Percentiles rank a stretch among this genome's conserved stretches.
phyloP scores from a whole-genome alignment of 2,888 invertebrate species.

The Gandaritis pyraliata region DNA sequence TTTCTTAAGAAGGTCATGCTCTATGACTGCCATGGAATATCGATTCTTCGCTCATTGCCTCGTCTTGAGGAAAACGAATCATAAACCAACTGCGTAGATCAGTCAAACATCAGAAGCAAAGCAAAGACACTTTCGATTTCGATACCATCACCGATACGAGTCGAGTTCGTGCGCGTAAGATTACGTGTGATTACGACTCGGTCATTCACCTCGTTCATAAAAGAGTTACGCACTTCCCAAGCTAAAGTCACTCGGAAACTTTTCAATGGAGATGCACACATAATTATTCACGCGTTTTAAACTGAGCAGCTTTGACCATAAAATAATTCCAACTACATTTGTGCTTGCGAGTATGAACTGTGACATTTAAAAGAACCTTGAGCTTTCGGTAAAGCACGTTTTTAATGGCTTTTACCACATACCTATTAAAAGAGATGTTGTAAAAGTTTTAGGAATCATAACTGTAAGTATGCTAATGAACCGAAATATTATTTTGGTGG shows the following conservation, averaged over 20 bases:
- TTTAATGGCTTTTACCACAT: constrained; percentile 5
- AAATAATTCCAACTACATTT: neutral
- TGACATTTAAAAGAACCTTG: neutral
- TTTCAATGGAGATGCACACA: constrained; percentile 15
- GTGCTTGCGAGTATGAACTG: neutral
- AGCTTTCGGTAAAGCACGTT: neutral
- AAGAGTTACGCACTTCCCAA: constrained; percentile 40
- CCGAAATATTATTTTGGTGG: neutral
- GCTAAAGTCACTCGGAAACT: constrained; percentile 31
- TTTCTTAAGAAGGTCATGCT: constrained; percentile 13
- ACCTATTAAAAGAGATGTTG: neutral
- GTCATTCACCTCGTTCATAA: constrained; percentile 60
- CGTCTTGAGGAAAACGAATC: constrained; percentile 40
- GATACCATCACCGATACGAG: constrained; percentile 61
- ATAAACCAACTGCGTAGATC: constrained; percentile 28
- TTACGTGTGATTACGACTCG: constrained; percentile 71
- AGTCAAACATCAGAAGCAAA: constrained; percentile 36
- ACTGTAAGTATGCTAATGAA: neutral
- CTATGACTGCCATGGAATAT: constrained; percentile 16
- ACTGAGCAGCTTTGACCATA: neutral
- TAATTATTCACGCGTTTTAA: neutral
- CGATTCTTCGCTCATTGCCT: constrained; percentile 33
- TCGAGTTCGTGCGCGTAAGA: constrained; percentile 69
- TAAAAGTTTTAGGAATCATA: neutral
- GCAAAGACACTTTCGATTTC: constrained; percentile 74